Evolutionary conservation across 2,888 invertebrate genomes (phyloP).

Genomic region (Pyrochroa serraticornis): DNA sequence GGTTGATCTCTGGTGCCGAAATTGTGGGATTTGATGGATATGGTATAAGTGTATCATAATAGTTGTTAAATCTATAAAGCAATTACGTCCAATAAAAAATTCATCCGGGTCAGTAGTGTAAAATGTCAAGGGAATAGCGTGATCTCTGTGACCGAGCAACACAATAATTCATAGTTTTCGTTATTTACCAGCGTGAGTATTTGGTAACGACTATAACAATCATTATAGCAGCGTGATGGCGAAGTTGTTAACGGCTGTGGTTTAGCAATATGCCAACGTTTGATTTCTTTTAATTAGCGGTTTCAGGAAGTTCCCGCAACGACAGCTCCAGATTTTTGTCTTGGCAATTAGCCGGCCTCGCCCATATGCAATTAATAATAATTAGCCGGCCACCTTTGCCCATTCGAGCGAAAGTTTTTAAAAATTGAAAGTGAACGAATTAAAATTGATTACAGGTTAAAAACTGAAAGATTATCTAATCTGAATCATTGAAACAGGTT

Average conservation of each 20-base stretch:
- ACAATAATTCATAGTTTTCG: slow-evolving; percentile 2
- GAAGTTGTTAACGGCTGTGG: not conserved
- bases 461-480: slow-evolving; percentile 24
- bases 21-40: no score
- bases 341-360: not conserved
- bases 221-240: not conserved
- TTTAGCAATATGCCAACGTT: not conserved
- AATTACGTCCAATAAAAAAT: no score
- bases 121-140: slow-evolving; percentile 8
- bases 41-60: no score
- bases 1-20: no score
- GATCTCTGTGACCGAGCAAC: not conserved
- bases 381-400: slow-evolving; percentile 2
- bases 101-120: no score
- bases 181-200: not conserved
- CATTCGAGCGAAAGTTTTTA: slow-evolving; percentile 21
- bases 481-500: slow-evolving; percentile 19
- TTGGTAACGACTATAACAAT: not conserved
- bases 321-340: no score
- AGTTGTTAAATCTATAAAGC: no score
- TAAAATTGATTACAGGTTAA: slow-evolving; percentile 16
- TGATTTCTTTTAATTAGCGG: not conserved
- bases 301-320: not conserved
- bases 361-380: slow-evolving; percentile 1
- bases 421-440: slow-evolving; percentile 25